Conservation (phyloP, 2,113 vertebrate genomes). For the Myodes glareolus region DNA sequence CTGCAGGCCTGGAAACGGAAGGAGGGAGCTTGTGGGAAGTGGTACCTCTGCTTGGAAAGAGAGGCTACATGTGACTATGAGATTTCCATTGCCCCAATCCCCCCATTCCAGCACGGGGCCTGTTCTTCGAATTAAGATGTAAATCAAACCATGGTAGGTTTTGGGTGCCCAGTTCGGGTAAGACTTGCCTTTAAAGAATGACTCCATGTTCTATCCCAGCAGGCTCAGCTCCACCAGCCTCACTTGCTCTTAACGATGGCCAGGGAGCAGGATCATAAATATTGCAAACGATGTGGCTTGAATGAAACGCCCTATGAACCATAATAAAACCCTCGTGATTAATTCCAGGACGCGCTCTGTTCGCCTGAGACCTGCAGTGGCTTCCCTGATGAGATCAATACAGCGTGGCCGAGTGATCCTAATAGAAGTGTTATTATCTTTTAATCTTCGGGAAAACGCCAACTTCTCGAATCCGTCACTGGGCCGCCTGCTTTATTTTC, state of each 20-base stretch:
- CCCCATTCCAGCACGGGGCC: background rate
- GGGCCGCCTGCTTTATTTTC: conserved; percentile 83
- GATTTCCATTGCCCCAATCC: background rate
- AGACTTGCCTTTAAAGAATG: conserved; percentile 91
- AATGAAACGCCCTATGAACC: conserved; percentile 88
- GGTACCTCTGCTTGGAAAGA: rapidly evolving
- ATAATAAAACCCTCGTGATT: conserved; percentile 89
- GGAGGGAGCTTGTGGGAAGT: too few relatives aligned
- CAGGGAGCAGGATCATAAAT: conserved; percentile 87
- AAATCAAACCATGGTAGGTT: conserved; percentile 91
- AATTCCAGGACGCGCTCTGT: conserved; percentile 88
- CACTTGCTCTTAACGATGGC: conserved; percentile 88
- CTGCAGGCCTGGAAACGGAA: conserved; percentile 11
- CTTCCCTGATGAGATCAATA: conserved; percentile 92
- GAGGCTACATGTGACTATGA: rapidly evolving
- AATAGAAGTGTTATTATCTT: conserved; percentile 91
- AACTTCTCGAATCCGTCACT: conserved; percentile 84
- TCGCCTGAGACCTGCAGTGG: conserved; percentile 89
- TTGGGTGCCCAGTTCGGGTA: conserved; percentile 90
- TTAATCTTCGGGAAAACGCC: conserved; percentile 89
- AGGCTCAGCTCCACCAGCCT: conserved; percentile 84
- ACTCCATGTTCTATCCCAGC: conserved; percentile 88
- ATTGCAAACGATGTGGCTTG: conserved; percentile 88
- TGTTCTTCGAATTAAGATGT: conserved; percentile 88
- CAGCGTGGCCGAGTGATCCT: conserved; percentile 88